Evolutionary conservation across 1,140 invertebrate genomes (phyloP), one percentile per base, ranked within the genome.

Genomic region (Diuraphis noxia): DNA sequence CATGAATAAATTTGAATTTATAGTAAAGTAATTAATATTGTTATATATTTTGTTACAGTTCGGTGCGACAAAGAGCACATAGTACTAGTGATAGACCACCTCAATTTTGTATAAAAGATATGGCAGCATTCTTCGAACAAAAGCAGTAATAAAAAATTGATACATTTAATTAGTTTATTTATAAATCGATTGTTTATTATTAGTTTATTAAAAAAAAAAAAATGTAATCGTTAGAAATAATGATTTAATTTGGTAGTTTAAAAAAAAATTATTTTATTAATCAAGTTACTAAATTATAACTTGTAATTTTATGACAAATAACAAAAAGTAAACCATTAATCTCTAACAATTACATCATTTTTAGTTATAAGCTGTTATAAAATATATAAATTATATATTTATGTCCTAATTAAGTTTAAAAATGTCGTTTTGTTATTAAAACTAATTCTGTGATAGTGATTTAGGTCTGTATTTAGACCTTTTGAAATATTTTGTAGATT

Each of bases 51-150:
- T 92, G 2, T 91, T 92, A 46, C 86, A 93, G 92, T 49, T 72
- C 88, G 21, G 46, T 90, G 40, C 72, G 92, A n/a, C 92, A 92
- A 86, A 63, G 92, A 86, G 92, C 92, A 23, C 92, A 93, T 40
- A 92, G 92, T 79, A 89, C 92, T n/a, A 93, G 92, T 84, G 91
- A 81, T 81, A 86, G 77, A 63, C 95, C 96, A 91, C 95, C 96
- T 38, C 95, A 96, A 79, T 96, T 95, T 93, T 96, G 96, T 93
- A 97, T 97, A 93, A 95, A 96, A 93, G 96, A 97, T 93, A 96
- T 97, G 95, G 96, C 96, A 92, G 96, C 96, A 79, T 95, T 97
- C 93, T 97, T 97, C 94, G 96, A 97, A 94, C 93, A 92, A 84
- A 93, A 93, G 92, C 92, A 93, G 49, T 92, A 92, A 72, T n/a